A percentile compares a stretch with the other conserved stretches of the same genome.
These are phyloP conservation scores for Anthopleura xanthogrammica DNA, from an alignment of 92 coral and sea anemone species.

Conservation along the genomic window DNA sequence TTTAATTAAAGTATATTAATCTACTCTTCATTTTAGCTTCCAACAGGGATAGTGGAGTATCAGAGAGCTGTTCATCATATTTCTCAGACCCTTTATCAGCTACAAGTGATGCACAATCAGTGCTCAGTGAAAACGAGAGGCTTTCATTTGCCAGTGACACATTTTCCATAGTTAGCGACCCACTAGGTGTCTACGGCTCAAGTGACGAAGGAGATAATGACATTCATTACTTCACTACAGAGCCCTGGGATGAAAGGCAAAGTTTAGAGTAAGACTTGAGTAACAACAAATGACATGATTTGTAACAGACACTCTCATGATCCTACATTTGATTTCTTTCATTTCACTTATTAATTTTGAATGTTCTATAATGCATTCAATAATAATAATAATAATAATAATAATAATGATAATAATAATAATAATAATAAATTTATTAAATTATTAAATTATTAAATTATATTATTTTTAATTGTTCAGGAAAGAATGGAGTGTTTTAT, in stretches of 20 bases:
- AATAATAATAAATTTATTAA: too few species aligned
- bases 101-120: constrained; percentile 14
- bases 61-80: constrained; percentile 41
- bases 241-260: constrained; percentile 39
- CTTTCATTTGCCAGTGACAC: constrained; percentile 15
- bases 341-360: too few species aligned
- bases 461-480: constrained; percentile 14
- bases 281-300: not conserved
- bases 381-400: too few species aligned
- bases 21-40: constrained; percentile 15
- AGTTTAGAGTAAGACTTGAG: constrained; percentile 29
- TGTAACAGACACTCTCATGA: not conserved
- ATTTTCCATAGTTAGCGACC: constrained; percentile 31
- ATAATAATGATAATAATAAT: too few species aligned
- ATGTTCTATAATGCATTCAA: too few species aligned
- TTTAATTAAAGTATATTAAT: too few species aligned
- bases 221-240: constrained; percentile 17
- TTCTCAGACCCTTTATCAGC: constrained; percentile 32
- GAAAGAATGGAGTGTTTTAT: constrained; percentile 56
- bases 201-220: constrained; percentile 34
- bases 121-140: constrained; percentile 7
- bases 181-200: constrained; percentile 27
- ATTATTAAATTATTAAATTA: too few species aligned
- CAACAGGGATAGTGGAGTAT: constrained; percentile 49
- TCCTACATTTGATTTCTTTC: not conserved